Conservation (phyloP, 2,888 invertebrate genomes). For the Drosophila antonietae region DNA sequence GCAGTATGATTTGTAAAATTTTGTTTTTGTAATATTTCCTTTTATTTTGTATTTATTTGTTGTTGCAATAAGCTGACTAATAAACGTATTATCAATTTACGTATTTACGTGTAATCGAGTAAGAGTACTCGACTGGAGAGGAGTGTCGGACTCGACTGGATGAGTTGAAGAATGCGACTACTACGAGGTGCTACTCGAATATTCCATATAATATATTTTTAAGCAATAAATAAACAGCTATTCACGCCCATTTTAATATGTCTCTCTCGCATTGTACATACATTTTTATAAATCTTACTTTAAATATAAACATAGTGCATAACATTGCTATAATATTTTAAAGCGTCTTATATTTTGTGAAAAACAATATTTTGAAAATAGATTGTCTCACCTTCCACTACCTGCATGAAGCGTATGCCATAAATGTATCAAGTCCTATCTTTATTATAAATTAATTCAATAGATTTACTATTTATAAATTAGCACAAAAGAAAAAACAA, state of each 20-base stretch:
- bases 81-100: background rate
- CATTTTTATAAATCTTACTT: no score
- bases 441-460: background rate
- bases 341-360: background rate
- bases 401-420: background rate
- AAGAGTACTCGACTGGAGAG: background rate
- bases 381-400: no score
- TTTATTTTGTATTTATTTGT: background rate
- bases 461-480: background rate
- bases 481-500: background rate
- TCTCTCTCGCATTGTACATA: no score
- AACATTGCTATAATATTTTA: background rate
- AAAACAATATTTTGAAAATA: no score
- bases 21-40: background rate
- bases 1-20: background rate
- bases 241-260: no score
- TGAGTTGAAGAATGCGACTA: background rate
- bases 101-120: background rate
- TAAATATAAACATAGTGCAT: background rate
- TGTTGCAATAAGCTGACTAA: background rate
- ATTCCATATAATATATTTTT: background rate
- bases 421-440: conserved; percentile 1
- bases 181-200: background rate
- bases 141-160: background rate
- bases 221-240: background rate